Conservation (phyloP, 1,140 invertebrate species). For the Eumeta japonica region DNA sequence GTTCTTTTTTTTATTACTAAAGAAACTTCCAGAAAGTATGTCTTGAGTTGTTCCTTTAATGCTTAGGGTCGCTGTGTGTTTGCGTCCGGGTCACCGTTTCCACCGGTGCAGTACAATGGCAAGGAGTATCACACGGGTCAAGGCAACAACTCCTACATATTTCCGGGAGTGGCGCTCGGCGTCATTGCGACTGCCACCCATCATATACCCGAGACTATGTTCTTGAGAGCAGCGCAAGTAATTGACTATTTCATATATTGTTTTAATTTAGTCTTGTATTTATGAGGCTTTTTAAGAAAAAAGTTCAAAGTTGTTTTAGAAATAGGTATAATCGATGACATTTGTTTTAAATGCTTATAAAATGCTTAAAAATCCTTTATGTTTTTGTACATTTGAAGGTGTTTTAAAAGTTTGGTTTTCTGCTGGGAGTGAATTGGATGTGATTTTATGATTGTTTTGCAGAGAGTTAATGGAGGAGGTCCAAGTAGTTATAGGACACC, state of each 20-base stretch:
- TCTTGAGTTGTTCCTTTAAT: conserved; percentile 1
- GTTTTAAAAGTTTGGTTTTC: no score
- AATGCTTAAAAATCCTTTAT: no score
- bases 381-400: no score
- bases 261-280: neutral
- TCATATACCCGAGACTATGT: conserved; percentile 87
- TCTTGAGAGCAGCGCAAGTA: conserved; percentile 85
- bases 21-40: no score
- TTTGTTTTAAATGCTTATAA: neutral
- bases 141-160: conserved; percentile 96
- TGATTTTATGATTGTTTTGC: no score
- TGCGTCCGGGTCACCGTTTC: conserved; percentile 90
- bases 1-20: neutral
- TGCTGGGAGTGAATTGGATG: no score
- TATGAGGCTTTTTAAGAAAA: neutral
- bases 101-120: conserved; percentile 73
- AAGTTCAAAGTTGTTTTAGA: neutral
- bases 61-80: conserved; percentile 83
- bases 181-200: conserved; percentile 84
- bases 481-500: no score
- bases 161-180: conserved; percentile 89
- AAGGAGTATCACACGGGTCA: conserved; percentile 86
- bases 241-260: conserved; percentile 22
- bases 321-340: neutral
- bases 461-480: no score